Conservation (phyloP, 2,113 vertebrate species). For the Panthera leo region DNA sequence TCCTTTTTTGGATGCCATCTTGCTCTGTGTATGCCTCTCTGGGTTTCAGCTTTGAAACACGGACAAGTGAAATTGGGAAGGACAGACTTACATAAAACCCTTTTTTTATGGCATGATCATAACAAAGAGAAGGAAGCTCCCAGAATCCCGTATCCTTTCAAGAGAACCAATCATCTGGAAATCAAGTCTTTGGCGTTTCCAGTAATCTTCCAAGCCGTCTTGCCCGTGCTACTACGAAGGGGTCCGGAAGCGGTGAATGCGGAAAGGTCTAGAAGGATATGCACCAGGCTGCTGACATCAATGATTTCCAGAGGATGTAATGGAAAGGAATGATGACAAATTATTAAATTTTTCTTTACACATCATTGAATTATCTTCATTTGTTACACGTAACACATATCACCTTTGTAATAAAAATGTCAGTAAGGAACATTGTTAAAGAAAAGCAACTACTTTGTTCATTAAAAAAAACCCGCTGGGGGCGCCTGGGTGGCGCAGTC, state of each 20-base stretch:
- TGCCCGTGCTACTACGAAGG: background rate
- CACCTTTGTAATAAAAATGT: constrained; percentile 21
- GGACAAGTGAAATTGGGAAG: background rate
- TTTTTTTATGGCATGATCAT: background rate
- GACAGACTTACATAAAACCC: background rate
- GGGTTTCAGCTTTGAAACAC: constrained; percentile 12
- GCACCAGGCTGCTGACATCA: background rate
- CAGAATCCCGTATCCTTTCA: background rate
- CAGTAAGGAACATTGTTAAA: background rate
- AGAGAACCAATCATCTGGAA: background rate
- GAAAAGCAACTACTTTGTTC: constrained; percentile 2
- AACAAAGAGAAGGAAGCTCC: background rate
- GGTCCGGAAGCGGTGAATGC: background rate
- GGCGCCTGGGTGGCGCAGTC: too few species aligned
- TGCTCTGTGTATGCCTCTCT: background rate
- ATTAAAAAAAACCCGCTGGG: background rate
- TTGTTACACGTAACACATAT: background rate
- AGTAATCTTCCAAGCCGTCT: background rate
- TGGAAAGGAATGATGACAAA: background rate
- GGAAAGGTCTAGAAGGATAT: background rate
- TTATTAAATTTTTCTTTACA: background rate
- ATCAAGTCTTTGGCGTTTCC: background rate
- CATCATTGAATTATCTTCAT: background rate
- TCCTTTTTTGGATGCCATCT: background rate
- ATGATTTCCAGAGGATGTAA: background rate